Base-by-base conservation (phyloP, 2,888 invertebrate genomes). In the Prosopocoilus inquinatus region DNA sequence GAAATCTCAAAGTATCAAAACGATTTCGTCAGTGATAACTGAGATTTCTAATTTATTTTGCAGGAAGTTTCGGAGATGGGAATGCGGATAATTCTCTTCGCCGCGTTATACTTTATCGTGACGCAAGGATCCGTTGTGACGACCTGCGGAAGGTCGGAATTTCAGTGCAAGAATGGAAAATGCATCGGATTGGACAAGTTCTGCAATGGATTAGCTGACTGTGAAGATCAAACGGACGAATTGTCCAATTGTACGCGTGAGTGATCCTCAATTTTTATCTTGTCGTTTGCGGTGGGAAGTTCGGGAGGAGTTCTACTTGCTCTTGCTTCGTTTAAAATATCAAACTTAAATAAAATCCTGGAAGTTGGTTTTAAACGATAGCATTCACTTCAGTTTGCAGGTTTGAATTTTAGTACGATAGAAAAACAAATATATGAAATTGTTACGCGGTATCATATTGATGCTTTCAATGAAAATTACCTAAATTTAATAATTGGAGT, bases 191-290 rank as follows among this genome's bases (percentile, higher is more conserved):
- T 87, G 70, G 88, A 88, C 78, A 86, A 86, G 75, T 89, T 84
- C 74, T 91, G 91, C 77, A 88, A 91, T 70, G 87, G 89, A 13
- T 80, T 86, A 57, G 84, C 86, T 67, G 90, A 91, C 73, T 91
- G 91, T 68, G 85, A 85, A 28, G 91, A 91, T 75, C 85, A 84
- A 67, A 88, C 86, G 65, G 91, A 91, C 73, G 91, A 91, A 74
- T 84, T 85, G 2, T 81, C 83, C 63, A 83, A 84, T 67, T 91
- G 91, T 75, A 82, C 89, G 68, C 88, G 91, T 91, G 78, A 90
- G 89, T 87, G 53, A 53, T 11, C 13, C 11, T 41, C 20, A 28
- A 28, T 28, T 7, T 28, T 28, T 5, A 28, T 28, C 5, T 5
- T 28, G 20, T 7, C 20, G 20, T 28, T 28, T 28, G 20, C 20